Base-by-base conservation (phyloP, 2,888 invertebrate species). In the Himalopsyche japonica region DNA sequence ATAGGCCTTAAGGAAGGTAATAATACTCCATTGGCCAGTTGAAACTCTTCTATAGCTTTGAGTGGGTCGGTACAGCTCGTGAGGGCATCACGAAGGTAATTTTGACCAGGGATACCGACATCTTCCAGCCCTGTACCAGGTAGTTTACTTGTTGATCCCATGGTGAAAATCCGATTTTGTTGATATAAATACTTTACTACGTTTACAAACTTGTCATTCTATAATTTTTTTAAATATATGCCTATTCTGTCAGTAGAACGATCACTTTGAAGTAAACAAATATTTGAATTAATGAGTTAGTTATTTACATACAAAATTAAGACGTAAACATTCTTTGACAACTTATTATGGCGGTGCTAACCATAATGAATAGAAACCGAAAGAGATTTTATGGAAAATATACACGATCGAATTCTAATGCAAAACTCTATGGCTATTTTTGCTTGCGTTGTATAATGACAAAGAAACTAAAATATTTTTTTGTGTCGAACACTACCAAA, bases 31-130 rank as follows among this genome's bases (percentile, higher is more conserved):
- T 98, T 98, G 90, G 97, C 96, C 77, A 97, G 95, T 92, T 99
- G 98, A 93, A 99, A 99, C 90, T 98, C 98, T 93, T 98, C 98
- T 87, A 99, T 99, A n/a, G 99, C 98, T 92, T 98, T 98, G 57
- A 99, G 90, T 15, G 99, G 99, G 92, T 99, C 98, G 0, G 98
- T 97, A 89, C 98, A 98, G 89, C 97, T 98, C 18, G 98, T 98
- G 20, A 99, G 93, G 15, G 98, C 97, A 90, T 98, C 98, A 80
- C 96, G 92, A n/a, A 98, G 93, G 89, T 94, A 96, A n/a, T 95
- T 94, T 89, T 97, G 96, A 0, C 97, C 98, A 0, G 97, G 96
- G 86, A 98, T 96, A 18, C 97, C 97, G 2, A 97, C 94, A 87
- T 97, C 96, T 90, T 97, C 97, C 83, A 97, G 90, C 0, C 96